These are phyloP conservation scores for Bembecia ichneumoniformis DNA, from an alignment of 2,888 invertebrate species.

Conservation along the genomic window DNA sequence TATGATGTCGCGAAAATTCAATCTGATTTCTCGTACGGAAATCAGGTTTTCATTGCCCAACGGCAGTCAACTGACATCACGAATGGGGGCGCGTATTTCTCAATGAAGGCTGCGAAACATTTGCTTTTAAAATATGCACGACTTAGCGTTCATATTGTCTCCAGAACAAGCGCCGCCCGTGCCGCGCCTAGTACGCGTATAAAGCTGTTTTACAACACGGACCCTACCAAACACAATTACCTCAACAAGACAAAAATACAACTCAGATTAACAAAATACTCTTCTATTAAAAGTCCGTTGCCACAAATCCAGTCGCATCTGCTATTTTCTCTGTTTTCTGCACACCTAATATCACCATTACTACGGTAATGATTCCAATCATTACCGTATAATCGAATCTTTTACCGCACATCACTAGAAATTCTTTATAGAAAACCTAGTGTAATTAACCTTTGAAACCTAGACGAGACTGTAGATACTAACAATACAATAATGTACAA, in stretches of 20 bases:
- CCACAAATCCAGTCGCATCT: neutral
- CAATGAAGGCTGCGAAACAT: slow-evolving; percentile 66
- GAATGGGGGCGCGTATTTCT: slow-evolving; percentile 66
- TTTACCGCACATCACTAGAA: no score
- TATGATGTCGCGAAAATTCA: slow-evolving; percentile 41
- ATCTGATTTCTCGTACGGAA: slow-evolving; percentile 59
- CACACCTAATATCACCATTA: neutral
- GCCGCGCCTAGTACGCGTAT: neutral
- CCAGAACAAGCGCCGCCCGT: slow-evolving; percentile 17
- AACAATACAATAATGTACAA: no score
- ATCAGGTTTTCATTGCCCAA: slow-evolving; percentile 65
- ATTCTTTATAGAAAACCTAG: no score
- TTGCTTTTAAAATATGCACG: slow-evolving; percentile 65
- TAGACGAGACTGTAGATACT: no score
- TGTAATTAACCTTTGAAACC: no score
- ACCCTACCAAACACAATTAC: no score
- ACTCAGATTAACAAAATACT: no score
- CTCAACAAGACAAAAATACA: no score
- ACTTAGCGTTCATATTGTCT: slow-evolving; percentile 49
- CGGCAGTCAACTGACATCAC: slow-evolving; percentile 53
- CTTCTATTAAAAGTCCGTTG: neutral
- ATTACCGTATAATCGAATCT: no score
- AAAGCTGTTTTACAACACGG: no score
- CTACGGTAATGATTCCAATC: no score
- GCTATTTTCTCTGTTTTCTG: neutral